Conservation (phyloP, 1,140 invertebrate genomes). For the Laodelphax striatellus region DNA sequence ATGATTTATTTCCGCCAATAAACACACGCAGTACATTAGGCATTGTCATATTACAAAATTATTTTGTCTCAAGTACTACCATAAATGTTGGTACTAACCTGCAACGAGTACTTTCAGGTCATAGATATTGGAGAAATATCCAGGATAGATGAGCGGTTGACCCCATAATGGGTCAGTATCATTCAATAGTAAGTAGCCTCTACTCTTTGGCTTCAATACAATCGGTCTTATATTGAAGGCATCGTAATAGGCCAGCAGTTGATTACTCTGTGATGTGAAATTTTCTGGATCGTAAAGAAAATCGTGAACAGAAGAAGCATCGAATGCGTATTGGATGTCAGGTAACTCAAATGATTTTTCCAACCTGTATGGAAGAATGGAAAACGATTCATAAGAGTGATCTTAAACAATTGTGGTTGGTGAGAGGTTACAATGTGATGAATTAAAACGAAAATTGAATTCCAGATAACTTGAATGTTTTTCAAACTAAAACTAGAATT, state of each 20-base stretch:
- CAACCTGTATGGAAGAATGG: constrained; percentile 4
- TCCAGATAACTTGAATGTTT: too few species aligned
- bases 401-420: background rate
- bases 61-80: background rate
- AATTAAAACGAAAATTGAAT: too few species aligned
- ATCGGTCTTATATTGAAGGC: constrained; percentile 29
- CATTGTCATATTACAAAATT: too few species aligned
- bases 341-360: constrained; percentile 32
- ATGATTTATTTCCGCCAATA: too few species aligned
- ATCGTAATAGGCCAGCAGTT: constrained; percentile 26
- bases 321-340: constrained; percentile 52
- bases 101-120: constrained; percentile 20
- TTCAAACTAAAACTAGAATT: too few species aligned
- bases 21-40: too few species aligned
- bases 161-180: constrained; percentile 39
- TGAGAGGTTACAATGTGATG: background rate
- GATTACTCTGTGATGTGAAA: constrained; percentile 24
- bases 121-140: constrained; percentile 29
- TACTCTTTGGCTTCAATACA: constrained; percentile 36
- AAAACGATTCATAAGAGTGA: background rate
- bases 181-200: constrained; percentile 34
- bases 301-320: constrained; percentile 32
- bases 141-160: constrained; percentile 46
- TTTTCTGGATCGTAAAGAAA: constrained; percentile 27
- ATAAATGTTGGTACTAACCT: constrained; percentile 10